These are phyloP conservation scores for Leptobrachium ailaonicum DNA, from an alignment of 2,113 vertebrate genomes.

Conservation along the genomic window DNA sequence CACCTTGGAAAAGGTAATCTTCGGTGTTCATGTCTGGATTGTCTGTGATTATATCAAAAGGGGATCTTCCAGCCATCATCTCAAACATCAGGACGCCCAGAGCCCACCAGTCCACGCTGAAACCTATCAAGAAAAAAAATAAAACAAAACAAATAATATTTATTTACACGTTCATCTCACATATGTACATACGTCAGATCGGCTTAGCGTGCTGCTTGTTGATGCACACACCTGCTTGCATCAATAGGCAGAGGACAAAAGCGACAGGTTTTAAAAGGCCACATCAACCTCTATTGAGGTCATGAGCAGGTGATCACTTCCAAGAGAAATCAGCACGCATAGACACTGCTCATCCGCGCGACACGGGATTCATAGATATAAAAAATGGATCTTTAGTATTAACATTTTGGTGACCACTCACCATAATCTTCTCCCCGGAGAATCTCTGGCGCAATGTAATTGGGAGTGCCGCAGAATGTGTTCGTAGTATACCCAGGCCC, in stretches of 20 bases:
- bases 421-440: constrained; percentile 96
- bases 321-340: background rate
- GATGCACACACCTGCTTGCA: background rate
- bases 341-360: background rate
- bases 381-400: background rate
- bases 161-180: background rate
- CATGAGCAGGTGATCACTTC: constrained; percentile 1
- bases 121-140: constrained; percentile 69
- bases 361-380: background rate
- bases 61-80: constrained; percentile 98
- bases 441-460: constrained; percentile 97
- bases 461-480: constrained; percentile 97
- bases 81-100: constrained; percentile 97
- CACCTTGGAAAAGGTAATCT: constrained; percentile 99
- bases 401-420: constrained; percentile 59
- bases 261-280: background rate
- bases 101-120: constrained; percentile 99
- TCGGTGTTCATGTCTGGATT: constrained; percentile 99
- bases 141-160: background rate
- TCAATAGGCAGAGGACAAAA: background rate
- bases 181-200: background rate
- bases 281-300: background rate
- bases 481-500: constrained; percentile 96
- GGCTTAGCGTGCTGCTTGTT: background rate
- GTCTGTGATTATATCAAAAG: constrained; percentile 97